Evolutionary conservation across 2,888 invertebrate genomes (phyloP), one percentile per base, ranked within the genome.

Genomic region (Trachelus iudaicus): DNA sequence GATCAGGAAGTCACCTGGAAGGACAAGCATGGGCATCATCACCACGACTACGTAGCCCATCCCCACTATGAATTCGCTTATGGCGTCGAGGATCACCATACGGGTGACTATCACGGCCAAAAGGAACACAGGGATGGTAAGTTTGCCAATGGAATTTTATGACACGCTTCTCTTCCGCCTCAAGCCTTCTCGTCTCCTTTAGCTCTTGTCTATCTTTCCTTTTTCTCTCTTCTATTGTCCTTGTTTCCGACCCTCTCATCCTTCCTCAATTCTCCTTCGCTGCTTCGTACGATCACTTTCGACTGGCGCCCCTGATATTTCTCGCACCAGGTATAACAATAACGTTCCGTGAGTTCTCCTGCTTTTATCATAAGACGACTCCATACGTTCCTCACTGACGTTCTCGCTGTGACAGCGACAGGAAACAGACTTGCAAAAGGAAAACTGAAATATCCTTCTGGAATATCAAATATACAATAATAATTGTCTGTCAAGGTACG

Each of bases 101-200:
- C 92, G 37, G 92, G 92, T 31, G 92, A 92, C 83, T 89, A 88
- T 77, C 92, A 92, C 81, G 90, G 91, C 1, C 92, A 92, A 80
- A 91, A 92, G 82, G 92, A 92, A 81, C 89, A 90, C 78, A 87
- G 92, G 34, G 92, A 92, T 78, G 92, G 92, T 90, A 81, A 87
- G 85, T 75, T 56, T 56, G 56, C 56, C 56, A 56, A 56, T 56
- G 23, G 56, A 56, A 56, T 56, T 56, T 23, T 23, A 15, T 23
- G 0, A 56, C 56, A 56, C 9, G 56, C 0, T 56, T 56, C 56
- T 56, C 2, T 0, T 23, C 9, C 56, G 15, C 9, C 23, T 15
- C 56, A 9, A 56, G 9, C 23, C 23, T 40, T 15, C 6, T 6
- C 40, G 15, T 15, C 40, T 40, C 13, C 40, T 23, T 56, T 9